Evolutionary conservation across 2,797 vertebrate genomes (phyloP).

Genomic region (Scleropages formosus): DNA sequence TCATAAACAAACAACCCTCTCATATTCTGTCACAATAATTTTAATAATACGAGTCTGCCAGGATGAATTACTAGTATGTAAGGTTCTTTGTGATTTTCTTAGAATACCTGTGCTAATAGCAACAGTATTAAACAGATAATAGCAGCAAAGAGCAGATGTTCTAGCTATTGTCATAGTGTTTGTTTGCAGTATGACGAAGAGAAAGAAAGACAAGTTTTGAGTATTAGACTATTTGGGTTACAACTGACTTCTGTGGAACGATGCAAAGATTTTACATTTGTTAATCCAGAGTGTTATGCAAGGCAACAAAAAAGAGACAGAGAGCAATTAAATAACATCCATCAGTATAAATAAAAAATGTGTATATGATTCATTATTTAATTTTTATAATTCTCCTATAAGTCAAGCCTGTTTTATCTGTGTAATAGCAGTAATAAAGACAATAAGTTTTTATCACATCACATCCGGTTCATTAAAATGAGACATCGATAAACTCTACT

Average conservation of each 20-base stretch:
- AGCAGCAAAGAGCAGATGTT: constrained; percentile 17
- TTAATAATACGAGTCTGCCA: constrained; percentile 52
- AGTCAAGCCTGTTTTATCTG: not conserved
- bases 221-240: not conserved
- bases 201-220: not conserved
- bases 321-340: too few species aligned
- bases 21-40: constrained; percentile 46
- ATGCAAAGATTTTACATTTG: too few species aligned
- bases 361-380: too few species aligned
- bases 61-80: constrained; percentile 69
- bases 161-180: constrained; percentile 1
- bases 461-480: not conserved
- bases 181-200: constrained; percentile 15
- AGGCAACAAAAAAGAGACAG: too few species aligned
- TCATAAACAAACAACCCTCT: constrained; percentile 61
- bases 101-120: constrained; percentile 24
- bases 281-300: too few species aligned
- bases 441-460: constrained; percentile 5
- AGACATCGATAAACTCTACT: constrained; percentile 7
- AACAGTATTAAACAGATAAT: constrained; percentile 21
- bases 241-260: too few species aligned
- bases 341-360: too few species aligned
- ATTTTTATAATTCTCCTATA: too few species aligned
- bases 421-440: constrained; percentile 12
- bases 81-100: constrained; percentile 43